Base-by-base conservation (phyloP, 64 coral and sea anemone species). In the Acropora tenuis region DNA sequence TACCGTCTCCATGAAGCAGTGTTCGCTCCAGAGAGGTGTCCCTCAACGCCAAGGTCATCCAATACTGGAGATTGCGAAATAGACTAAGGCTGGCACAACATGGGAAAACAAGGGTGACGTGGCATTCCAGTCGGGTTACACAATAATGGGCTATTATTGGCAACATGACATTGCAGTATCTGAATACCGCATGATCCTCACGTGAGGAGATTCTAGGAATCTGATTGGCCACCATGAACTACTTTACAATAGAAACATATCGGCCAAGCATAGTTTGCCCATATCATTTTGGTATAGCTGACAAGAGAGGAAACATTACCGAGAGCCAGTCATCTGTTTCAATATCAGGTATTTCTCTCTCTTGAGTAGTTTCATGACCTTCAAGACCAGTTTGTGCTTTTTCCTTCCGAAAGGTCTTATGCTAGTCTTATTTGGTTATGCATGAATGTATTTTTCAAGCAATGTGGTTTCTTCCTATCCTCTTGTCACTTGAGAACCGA, bases 131-230 rank as follows among this genome's bases (percentile, higher is more conserved):
- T 10, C 19, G 41, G 2, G 15, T 68, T 84, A 41, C 41, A 8
- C 58, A 84, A 55, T 10, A 55, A 55, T 5, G 15, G 6, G 43
- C 80, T 84, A 84, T 84, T 84, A 84, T 84, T 84, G 61, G 80
- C 40, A 1, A 41, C 1, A 84, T 84, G 80, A 84, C 43, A 5
- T 43, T 68, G 61, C 80, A 67, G 59, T 43, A 66, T 47, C 60
- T 19, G 4, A 69, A 68, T 15, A 0, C 52, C 1, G 10, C 52
- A 55, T 55, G 52, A 7, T 3, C 0, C 49, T 85, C 82, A 85
- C 82, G 72, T 85, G 65, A 72, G 63, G 17, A 5, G 7, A 4
- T 19, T 48, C 47, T 2, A 11, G 45, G 1, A 9, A 85, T 71
- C 18, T 85, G 16, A 72, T 85, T 85, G 82, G 82, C 2, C 13